phyloP scores from a whole-genome alignment of 1,140 invertebrate species.

The Hyles vespertilio region DNA sequence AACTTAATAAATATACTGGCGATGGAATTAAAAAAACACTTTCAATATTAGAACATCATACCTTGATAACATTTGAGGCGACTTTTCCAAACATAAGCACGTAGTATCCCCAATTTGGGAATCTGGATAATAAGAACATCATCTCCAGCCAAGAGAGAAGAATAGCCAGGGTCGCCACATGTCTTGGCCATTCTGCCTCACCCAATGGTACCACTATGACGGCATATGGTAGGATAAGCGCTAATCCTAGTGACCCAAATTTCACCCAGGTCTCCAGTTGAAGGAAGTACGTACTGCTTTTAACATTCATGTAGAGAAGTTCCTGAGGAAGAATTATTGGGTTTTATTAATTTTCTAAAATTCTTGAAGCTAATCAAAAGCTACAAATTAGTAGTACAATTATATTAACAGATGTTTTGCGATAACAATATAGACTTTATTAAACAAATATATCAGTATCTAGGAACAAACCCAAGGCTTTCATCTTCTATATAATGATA shows the following conservation, averaged over 20 bases:
- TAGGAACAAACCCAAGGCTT: too few species aligned
- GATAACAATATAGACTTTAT: too few species aligned
- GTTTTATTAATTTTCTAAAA: too few species aligned
- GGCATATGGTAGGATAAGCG: slow-evolving; percentile 44
- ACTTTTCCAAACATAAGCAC: slow-evolving; percentile 76
- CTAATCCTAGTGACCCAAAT: slow-evolving; percentile 54
- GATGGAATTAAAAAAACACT: too few species aligned
- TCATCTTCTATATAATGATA: too few species aligned
- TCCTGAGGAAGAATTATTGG: slow-evolving; percentile 55
- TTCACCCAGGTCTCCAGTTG: slow-evolving; percentile 75
- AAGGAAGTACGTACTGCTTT: slow-evolving; percentile 64
- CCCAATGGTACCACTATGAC: slow-evolving; percentile 28
- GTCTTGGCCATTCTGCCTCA: slow-evolving; percentile 64
- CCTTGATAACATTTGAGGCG: slow-evolving; percentile 71
- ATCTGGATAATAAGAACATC: slow-evolving; percentile 75
- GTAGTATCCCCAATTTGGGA: slow-evolving; percentile 75
- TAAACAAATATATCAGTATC: too few species aligned
- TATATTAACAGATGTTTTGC: too few species aligned
- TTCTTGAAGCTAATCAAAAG: too few species aligned
- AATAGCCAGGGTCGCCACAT: slow-evolving; percentile 73
- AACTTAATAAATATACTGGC: neutral
- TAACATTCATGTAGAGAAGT: slow-evolving; percentile 64
- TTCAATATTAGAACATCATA: too few species aligned
- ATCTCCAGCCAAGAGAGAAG: slow-evolving; percentile 76
- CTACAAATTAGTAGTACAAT: too few species aligned